Evolutionary conservation across 2,113 vertebrate species (phyloP), one percentile per base, ranked within the genome.

Genomic region (Carassius auratus): DNA sequence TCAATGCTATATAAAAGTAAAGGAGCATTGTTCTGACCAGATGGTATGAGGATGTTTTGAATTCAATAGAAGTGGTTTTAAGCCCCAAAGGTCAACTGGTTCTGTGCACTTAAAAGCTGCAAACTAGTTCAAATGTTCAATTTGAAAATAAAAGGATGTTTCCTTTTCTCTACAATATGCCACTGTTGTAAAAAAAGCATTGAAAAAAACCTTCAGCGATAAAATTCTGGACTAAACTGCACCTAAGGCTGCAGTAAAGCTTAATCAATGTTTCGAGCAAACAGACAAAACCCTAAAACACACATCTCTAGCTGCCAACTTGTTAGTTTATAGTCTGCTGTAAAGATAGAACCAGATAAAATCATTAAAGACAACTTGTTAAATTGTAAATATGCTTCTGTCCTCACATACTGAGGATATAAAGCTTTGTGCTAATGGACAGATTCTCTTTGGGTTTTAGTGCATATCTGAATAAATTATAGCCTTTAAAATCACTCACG

Each of bases 251-350:
- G 3, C 14, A 1, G 14, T 14, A 76, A 19, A 76, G 0, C 17
- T 21, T 2, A 76, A 76, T 17, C 14, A 30, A 33, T 76, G 48
- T 76, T 76, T 77, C 19, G 12, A 48, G 78, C 5, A 30, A 82
- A 52, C 3, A 83, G 45, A n/a, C 23, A 48, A 5, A 38, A 36
- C 15, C 30, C 15, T 52, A 33, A 36, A 52, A 64, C 85, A 80
- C 85, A 80, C 48, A 84, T 66, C 84, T 84, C 36, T 26, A 30
- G 68, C 12, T 77, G 52, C 57, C 75, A 42, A 57, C 45, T 84
- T 52, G 23, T 33, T 33, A 73, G 52, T 83, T 77, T 13, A n/a
- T 0, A 83, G 19, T 17, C 21, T 59, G 33, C 13, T 81, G 15
- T 26, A 10, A 50, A n/a, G n/a, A 45, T 23, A 21, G 15, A 15